Conservation (phyloP, 1,140 invertebrate genomes). For the Polypedilum pembai region DNA sequence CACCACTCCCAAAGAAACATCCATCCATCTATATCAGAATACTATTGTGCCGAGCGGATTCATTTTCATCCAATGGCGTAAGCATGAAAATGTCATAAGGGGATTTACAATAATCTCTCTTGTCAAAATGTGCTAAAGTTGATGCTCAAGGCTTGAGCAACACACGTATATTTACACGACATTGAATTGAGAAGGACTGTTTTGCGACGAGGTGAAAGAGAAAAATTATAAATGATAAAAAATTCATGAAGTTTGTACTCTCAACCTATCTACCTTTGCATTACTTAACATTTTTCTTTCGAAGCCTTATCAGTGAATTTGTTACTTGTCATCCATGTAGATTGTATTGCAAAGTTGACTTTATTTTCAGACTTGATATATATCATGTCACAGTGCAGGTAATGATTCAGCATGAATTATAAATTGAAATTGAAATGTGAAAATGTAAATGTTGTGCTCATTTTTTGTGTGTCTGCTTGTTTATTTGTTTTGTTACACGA, state of each 20-base stretch:
- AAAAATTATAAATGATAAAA: conserved; percentile 28
- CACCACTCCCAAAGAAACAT: neutral
- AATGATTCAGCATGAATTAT: conserved; percentile 25
- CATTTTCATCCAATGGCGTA: too few relatives aligned
- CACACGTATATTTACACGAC: too few relatives aligned
- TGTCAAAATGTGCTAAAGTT: conserved; percentile 28
- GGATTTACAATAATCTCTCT: conserved; percentile 16
- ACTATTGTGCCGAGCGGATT: too few relatives aligned
- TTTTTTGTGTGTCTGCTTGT: conserved; percentile 5
- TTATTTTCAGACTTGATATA: conserved; percentile 8
- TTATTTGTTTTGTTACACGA: neutral
- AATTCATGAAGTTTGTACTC: conserved; percentile 7
- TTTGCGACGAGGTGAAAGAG: neutral
- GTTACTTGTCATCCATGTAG: conserved; percentile 15
- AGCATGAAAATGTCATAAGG: neutral
- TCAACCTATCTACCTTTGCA: neutral
- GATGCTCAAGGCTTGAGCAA: neutral
- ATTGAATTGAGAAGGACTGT: neutral
- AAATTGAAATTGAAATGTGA: conserved; percentile 16
- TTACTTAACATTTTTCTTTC: neutral
- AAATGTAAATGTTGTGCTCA: neutral
- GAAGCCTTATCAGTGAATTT: conserved; percentile 24
- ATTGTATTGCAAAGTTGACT: neutral
- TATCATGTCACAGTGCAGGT: neutral
- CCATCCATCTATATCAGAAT: neutral